A percentile compares a stretch with the other conserved stretches of the same genome.
Evolutionary conservation across 23 tunicate species (phyloP).

Genomic region (Pegea sp.): DNA sequence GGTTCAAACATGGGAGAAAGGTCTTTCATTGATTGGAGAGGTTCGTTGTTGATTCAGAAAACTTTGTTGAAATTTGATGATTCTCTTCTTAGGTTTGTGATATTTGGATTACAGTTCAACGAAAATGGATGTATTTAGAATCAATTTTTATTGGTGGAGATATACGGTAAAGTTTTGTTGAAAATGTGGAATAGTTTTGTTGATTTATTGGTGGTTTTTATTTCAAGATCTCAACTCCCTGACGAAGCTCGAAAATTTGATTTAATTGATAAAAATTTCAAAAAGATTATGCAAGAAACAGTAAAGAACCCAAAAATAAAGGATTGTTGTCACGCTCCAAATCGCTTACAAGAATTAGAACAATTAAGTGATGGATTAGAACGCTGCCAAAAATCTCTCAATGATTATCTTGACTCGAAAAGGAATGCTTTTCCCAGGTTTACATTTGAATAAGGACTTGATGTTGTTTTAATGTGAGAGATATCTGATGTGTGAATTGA

Average conservation of each 20-base stretch:
- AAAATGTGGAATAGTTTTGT: neutral
- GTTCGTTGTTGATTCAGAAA: no score
- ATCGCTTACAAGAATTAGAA: slow-evolving; percentile 65
- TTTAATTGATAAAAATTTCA: slow-evolving; percentile 81
- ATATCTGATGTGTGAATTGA: no score
- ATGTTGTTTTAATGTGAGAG: neutral
- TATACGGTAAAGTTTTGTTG: slow-evolving; percentile 32
- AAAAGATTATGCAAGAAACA: slow-evolving; percentile 96
- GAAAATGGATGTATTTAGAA: slow-evolving; percentile 98
- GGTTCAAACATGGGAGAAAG: slow-evolving; percentile 95
- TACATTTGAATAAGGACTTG: neutral
- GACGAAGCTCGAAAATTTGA: slow-evolving; percentile 97
- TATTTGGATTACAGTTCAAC: slow-evolving; percentile 92
- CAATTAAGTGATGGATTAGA: slow-evolving; percentile 71
- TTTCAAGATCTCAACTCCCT: slow-evolving; percentile 81
- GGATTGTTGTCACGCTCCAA: slow-evolving; percentile 80
- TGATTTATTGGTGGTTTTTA: neutral
- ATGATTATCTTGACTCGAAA: slow-evolving; percentile 95
- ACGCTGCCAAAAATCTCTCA: slow-evolving; percentile 77
- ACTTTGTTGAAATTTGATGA: neutral
- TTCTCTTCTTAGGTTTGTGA: slow-evolving; percentile 54
- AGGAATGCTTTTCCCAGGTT: slow-evolving; percentile 97
- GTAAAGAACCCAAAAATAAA: slow-evolving; percentile 89
- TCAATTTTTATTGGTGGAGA: slow-evolving; percentile 97
- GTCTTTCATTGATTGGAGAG: slow-evolving; percentile 87